These are phyloP conservation scores for Pygoscelis antarcticus DNA, from an alignment of 2,113 vertebrate species.

Conservation along the genomic window DNA sequence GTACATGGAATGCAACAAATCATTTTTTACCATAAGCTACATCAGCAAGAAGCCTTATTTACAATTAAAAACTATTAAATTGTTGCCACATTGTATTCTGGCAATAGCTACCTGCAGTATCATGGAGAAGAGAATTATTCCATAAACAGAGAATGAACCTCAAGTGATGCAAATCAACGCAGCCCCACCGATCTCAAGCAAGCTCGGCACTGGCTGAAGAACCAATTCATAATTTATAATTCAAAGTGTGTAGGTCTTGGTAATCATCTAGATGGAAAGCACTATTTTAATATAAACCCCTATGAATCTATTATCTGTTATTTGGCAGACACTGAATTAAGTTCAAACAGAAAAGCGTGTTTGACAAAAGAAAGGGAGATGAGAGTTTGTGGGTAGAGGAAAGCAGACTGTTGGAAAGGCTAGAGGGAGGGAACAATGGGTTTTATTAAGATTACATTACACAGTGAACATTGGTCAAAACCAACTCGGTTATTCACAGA, in stretches of 20 bases:
- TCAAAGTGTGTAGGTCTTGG: not conserved
- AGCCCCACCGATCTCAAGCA: not conserved
- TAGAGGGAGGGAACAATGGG: not conserved
- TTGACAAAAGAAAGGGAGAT: constrained; percentile 15
- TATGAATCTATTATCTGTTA: constrained; percentile 23
- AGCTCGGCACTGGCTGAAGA: not conserved
- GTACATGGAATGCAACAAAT: not conserved
- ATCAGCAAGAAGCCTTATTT: not conserved
- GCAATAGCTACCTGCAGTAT: not conserved
- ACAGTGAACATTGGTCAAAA: not conserved
- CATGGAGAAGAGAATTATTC: not conserved
- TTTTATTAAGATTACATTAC: not conserved
- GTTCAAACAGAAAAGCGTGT: not conserved
- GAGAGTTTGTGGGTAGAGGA: not conserved
- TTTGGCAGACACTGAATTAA: not conserved
- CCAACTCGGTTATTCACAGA: not conserved
- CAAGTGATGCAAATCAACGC: not conserved
- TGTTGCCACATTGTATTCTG: not conserved
- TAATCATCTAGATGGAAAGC: not conserved
- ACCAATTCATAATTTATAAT: not conserved
- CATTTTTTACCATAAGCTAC: not conserved
- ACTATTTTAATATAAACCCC: constrained; percentile 10
- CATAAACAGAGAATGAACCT: not conserved
- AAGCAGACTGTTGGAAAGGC: not conserved
- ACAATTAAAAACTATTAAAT: not conserved